A percentile compares a stretch with the other conserved stretches of the same genome.
Evolutionary conservation across 2,888 invertebrate species (phyloP).

Genomic region (Alviniconcha strummeri): DNA sequence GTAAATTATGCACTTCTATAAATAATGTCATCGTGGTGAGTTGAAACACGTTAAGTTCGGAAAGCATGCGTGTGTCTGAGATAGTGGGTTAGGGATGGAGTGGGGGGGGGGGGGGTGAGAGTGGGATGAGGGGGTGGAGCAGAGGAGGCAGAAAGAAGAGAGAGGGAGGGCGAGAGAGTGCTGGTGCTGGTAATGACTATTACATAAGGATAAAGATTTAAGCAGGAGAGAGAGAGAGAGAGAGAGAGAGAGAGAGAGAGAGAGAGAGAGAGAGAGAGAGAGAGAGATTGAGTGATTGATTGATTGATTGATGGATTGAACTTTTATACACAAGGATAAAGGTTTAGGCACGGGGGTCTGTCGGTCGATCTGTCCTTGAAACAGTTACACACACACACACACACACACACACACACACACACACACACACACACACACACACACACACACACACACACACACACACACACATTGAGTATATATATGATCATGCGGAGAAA

Average conservation of each 20-base stretch:
- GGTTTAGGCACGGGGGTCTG: too few relatives aligned
- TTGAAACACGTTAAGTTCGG: too few relatives aligned
- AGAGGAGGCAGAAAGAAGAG: not conserved
- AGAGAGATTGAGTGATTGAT: too few relatives aligned
- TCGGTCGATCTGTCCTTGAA: too few relatives aligned
- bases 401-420: slow-evolving; percentile 12
- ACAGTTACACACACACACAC: not conserved
- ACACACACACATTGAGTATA: not conserved
- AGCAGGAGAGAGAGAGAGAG: not conserved
- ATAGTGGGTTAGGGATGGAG: not conserved
- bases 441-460: not conserved
- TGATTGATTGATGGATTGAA: too few relatives aligned
- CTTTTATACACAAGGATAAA: too few relatives aligned
- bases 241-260: not conserved
- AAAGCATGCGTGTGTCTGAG: too few relatives aligned
- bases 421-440: slow-evolving; percentile 1
- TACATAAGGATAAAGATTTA: not conserved
- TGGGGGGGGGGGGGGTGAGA: not conserved
- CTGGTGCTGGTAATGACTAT: not conserved
- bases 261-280: slow-evolving; percentile 1
- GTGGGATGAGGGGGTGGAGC: not conserved
- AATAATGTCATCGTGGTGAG: too few relatives aligned
- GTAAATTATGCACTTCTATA: too few relatives aligned
- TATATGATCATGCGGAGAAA: too few relatives aligned
- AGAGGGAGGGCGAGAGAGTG: not conserved